A percentile compares a stretch with the other conserved stretches of the same genome.
Conservation (phyloP, 2,797 vertebrate genomes). For the Otolemur crassicaudatus region DNA sequence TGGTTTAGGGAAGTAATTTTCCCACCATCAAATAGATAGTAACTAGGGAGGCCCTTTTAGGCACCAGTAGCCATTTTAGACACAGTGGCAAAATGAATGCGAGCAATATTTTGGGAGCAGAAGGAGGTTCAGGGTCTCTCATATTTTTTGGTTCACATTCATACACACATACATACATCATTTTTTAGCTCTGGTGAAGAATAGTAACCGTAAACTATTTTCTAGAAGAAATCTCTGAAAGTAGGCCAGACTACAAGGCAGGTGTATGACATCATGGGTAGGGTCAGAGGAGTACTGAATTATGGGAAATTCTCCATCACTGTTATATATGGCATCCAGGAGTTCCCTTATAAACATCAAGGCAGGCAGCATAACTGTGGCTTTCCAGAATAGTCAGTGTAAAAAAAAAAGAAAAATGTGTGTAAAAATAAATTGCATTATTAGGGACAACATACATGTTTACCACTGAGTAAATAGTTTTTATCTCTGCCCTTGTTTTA, state of each 20-base stretch:
- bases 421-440: slow-evolving; percentile 66
- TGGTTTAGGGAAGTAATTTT: background rate
- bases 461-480: slow-evolving; percentile 76
- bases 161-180: background rate
- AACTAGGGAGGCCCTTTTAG: background rate
- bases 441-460: slow-evolving; percentile 66
- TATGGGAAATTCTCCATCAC: background rate
- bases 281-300: background rate
- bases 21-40: fast-evolving
- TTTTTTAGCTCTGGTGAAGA: background rate
- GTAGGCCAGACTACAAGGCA: background rate
- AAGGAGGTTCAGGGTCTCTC: background rate
- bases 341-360: background rate
- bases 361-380: fast-evolving
- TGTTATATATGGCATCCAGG: too few relatives aligned
- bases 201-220: background rate
- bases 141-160: background rate
- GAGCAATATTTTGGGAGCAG: too few relatives aligned
- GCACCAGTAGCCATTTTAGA: background rate
- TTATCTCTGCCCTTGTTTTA: slow-evolving; percentile 80
- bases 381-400: background rate
- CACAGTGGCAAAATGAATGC: background rate
- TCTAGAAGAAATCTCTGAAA: background rate
- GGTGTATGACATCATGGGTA: background rate
- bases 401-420: background rate